Percentiles rank a stretch among this genome's conserved stretches.
Evolutionary conservation across 2,888 invertebrate species (phyloP).

Genomic region (Phlogophora meticulosa): DNA sequence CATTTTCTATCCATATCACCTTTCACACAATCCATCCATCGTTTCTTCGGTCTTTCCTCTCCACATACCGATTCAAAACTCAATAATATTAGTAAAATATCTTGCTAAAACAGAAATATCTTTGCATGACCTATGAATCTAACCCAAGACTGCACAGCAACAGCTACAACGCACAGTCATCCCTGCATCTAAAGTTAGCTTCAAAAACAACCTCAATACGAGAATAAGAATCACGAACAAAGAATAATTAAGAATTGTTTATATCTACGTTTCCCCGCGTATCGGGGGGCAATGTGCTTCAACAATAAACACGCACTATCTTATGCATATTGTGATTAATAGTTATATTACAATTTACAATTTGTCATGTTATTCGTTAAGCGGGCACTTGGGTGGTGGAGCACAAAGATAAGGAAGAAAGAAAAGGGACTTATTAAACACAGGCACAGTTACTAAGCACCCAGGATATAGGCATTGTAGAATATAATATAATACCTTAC

Average conservation of each 20-base stretch:
- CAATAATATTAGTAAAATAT: too few species aligned
- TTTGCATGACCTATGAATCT: background rate
- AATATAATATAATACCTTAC: too few species aligned
- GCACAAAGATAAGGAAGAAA: background rate
- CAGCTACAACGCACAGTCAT: background rate
- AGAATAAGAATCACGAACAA: conserved; percentile 46
- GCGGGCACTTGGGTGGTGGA: conserved; percentile 7
- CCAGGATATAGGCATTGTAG: too few species aligned
- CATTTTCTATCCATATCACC: too few species aligned
- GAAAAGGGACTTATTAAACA: too few species aligned
- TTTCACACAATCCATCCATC: too few species aligned
- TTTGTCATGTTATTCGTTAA: conserved; percentile 25
- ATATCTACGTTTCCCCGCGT: conserved; percentile 11
- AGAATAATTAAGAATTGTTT: conserved; percentile 59
- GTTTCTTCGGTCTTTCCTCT: too few species aligned
- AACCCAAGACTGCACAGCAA: conserved; percentile 4
- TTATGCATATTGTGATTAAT: conserved; percentile 43
- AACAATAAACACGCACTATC: conserved; percentile 59
- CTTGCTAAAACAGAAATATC: too few species aligned
- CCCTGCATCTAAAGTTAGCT: conserved; percentile 1
- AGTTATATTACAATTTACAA: conserved; percentile 35
- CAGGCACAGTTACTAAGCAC: too few species aligned
- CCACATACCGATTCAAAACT: too few species aligned
- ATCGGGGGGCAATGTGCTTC: conserved; percentile 59
- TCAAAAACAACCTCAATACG: conserved; percentile 25